Conservation (phyloP, 2,888 invertebrate species). For the Sericinus montela region DNA sequence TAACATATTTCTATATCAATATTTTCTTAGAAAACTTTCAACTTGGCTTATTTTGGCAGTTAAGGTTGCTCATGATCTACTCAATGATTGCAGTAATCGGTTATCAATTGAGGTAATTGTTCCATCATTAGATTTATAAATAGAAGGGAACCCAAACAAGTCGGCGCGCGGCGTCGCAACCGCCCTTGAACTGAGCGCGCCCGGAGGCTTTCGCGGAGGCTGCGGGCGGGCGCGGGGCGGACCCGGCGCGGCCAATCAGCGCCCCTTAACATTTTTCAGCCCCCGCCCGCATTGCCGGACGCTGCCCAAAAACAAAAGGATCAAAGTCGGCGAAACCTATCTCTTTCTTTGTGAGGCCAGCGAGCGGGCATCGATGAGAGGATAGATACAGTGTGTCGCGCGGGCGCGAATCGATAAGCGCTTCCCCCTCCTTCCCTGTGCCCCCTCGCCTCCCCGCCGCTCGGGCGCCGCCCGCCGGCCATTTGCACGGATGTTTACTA, state of each 20-base stretch:
- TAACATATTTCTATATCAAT: slow-evolving; percentile 11
- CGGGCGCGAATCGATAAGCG: slow-evolving; percentile 75
- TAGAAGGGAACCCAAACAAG: slow-evolving; percentile 58
- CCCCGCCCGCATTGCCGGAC: slow-evolving; percentile 77
- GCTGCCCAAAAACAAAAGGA: slow-evolving; percentile 80
- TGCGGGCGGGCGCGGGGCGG: slow-evolving; percentile 52
- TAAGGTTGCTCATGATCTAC: slow-evolving; percentile 29
- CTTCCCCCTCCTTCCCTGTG: slow-evolving; percentile 34
- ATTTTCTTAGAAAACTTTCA: slow-evolving; percentile 6
- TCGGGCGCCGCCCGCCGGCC: slow-evolving; percentile 59
- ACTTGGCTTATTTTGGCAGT: slow-evolving; percentile 24
- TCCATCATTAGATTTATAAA: slow-evolving; percentile 26
- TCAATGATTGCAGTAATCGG: slow-evolving; percentile 24
- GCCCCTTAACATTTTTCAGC: slow-evolving; percentile 76
- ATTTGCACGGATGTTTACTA: slow-evolving; percentile 79
- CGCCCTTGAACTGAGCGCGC: slow-evolving; percentile 71
- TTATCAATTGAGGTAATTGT: slow-evolving; percentile 18
- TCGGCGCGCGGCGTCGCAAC: slow-evolving; percentile 56
- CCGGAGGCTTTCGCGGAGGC: slow-evolving; percentile 44
- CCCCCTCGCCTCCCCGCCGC: slow-evolving; percentile 34
- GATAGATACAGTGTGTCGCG: slow-evolving; percentile 78
- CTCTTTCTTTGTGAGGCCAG: slow-evolving; percentile 78
- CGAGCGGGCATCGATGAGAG: slow-evolving; percentile 77
- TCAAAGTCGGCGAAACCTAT: slow-evolving; percentile 79
- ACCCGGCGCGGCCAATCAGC: slow-evolving; percentile 70